phyloP scores from a whole-genome alignment of 2,113 vertebrate genomes.

The Chlamydotis undulata region DNA sequence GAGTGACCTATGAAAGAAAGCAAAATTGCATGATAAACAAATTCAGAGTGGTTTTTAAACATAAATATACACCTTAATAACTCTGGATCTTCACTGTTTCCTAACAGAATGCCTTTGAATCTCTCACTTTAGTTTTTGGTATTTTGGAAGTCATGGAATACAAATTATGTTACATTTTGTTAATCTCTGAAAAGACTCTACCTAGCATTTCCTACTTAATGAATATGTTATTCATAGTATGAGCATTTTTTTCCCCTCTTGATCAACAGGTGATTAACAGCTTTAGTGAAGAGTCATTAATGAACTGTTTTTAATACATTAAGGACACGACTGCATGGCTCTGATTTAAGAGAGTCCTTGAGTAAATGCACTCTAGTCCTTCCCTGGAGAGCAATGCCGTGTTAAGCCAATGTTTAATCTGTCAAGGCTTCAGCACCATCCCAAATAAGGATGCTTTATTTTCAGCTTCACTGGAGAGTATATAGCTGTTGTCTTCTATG shows the following conservation, averaged over 20 bases:
- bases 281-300: neutral
- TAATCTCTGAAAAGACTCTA: neutral
- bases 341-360: neutral
- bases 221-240: neutral
- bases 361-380: neutral
- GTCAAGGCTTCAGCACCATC: neutral
- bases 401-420: neutral
- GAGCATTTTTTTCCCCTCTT: neutral
- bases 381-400: neutral
- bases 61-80: neutral
- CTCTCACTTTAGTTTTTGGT: neutral
- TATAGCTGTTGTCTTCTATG: neutral
- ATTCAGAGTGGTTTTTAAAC: neutral
- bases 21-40: neutral
- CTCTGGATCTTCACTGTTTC: neutral
- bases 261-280: neutral
- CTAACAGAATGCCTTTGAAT: neutral
- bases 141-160: neutral
- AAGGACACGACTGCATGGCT: neutral
- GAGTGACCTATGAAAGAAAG: constrained; percentile 78
- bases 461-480: neutral
- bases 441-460: neutral
- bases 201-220: neutral
- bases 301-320: neutral
- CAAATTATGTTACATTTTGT: neutral